phyloP scores from a whole-genome alignment of 2,113 vertebrate species.

The Polypterus senegalus region DNA sequence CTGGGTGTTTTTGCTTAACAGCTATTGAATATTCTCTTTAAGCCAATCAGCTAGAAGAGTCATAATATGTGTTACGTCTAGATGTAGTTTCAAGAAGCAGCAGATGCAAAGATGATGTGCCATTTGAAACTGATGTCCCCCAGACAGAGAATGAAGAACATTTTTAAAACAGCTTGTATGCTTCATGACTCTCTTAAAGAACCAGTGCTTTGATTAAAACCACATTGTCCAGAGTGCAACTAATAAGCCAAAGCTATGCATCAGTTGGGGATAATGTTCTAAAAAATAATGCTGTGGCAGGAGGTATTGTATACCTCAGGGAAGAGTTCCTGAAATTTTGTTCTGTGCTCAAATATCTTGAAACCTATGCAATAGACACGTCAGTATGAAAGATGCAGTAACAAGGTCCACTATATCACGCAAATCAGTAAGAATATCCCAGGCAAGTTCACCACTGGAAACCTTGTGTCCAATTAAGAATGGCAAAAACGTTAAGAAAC shows the following conservation, averaged over 20 bases:
- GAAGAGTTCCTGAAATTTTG: slow-evolving; percentile 20
- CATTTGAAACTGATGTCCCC: slow-evolving; percentile 21
- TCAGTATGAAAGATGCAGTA: slow-evolving; percentile 18
- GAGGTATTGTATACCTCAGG: slow-evolving; percentile 15
- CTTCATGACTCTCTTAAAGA: slow-evolving; percentile 20
- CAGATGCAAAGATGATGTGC: slow-evolving; percentile 16
- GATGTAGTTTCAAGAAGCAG: slow-evolving; percentile 3
- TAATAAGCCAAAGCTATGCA: slow-evolving; percentile 20
- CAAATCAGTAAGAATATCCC: slow-evolving; percentile 15
- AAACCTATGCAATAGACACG: slow-evolving; percentile 13
- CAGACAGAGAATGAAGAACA: slow-evolving; percentile 11
- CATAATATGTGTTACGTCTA: slow-evolving; percentile 17
- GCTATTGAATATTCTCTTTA: slow-evolving; percentile 15
- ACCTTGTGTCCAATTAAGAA: slow-evolving; percentile 15
- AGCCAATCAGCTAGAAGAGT: slow-evolving; percentile 19
- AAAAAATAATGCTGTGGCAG: slow-evolving; percentile 24
- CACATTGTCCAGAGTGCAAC: slow-evolving; percentile 20
- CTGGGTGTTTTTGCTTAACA: slow-evolving; percentile 12
- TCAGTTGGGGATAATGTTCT: slow-evolving; percentile 22
- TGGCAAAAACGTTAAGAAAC: slow-evolving; percentile 17
- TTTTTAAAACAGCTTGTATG: slow-evolving; percentile 22
- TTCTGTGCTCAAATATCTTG: slow-evolving; percentile 20
- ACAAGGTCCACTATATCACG: slow-evolving; percentile 21
- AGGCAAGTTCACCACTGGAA: slow-evolving; percentile 19
- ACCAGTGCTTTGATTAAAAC: slow-evolving; percentile 25